These are phyloP conservation scores for Zaprionus lachaisei DNA, from an alignment of 1,140 invertebrate species.

Conservation along the genomic window DNA sequence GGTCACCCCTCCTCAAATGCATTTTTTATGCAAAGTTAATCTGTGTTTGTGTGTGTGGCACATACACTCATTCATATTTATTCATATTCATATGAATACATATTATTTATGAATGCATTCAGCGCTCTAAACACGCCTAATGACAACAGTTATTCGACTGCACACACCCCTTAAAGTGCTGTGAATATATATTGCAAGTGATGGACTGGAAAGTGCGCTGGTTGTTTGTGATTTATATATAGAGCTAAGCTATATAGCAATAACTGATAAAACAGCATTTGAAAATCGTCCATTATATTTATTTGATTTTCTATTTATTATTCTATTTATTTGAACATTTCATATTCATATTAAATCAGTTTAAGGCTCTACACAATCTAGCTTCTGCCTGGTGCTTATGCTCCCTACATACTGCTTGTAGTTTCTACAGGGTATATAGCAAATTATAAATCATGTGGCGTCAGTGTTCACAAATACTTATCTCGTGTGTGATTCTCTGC, in stretches of 20 bases:
- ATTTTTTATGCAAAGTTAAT: constrained; percentile 61
- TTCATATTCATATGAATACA: not conserved
- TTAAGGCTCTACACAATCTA: not conserved
- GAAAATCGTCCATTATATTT: too few species aligned
- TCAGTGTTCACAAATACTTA: constrained; percentile 3
- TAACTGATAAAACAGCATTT: too few species aligned
- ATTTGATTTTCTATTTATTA: too few species aligned
- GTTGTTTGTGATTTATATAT: not conserved
- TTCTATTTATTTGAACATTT: too few species aligned
- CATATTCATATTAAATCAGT: not conserved
- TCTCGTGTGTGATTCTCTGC: constrained; percentile 5
- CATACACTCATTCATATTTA: constrained; percentile 13
- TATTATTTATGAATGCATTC: constrained; percentile 63
- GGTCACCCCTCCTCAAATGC: constrained; percentile 47
- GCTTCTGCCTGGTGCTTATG: not conserved
- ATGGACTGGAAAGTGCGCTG: not conserved
- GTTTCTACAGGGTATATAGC: constrained; percentile 20
- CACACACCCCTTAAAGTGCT: constrained; percentile 49
- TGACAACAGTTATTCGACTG: constrained; percentile 51
- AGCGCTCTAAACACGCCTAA: constrained; percentile 50
- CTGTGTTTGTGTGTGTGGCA: constrained; percentile 7
- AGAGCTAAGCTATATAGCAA: too few species aligned
- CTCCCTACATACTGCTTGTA: not conserved
- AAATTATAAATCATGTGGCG: constrained; percentile 28
- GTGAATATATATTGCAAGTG: constrained; percentile 6